A percentile compares a stretch with the other conserved stretches of the same genome.
phyloP scores from a whole-genome alignment of 2,113 vertebrate genomes.

The Ardeotis arabs region DNA sequence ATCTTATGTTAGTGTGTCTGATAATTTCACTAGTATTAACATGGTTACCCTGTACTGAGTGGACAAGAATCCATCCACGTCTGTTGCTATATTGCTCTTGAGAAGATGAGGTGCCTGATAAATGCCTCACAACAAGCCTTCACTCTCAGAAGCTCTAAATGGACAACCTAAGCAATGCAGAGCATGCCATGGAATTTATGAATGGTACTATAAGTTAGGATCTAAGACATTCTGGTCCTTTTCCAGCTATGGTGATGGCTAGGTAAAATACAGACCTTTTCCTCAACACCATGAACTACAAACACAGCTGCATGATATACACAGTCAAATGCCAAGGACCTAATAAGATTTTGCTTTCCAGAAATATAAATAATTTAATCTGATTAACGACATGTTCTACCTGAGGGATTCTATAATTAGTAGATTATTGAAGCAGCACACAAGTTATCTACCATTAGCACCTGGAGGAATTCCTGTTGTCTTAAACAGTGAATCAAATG shows the following conservation, averaged over 20 bases:
- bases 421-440: slow-evolving; percentile 75
- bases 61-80: background rate
- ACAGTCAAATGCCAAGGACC: slow-evolving; percentile 61
- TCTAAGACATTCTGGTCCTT: background rate
- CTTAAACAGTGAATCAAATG: slow-evolving; percentile 60
- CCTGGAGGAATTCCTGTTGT: slow-evolving; percentile 82
- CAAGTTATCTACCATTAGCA: slow-evolving; percentile 81
- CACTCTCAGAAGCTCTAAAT: background rate
- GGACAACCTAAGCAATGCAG: background rate
- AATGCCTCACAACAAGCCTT: background rate
- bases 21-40: background rate
- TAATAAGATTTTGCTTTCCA: slow-evolving; percentile 76
- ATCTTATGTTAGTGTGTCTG: background rate
- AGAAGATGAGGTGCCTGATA: background rate
- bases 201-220: background rate
- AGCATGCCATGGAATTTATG: background rate
- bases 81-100: background rate
- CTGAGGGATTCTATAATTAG: slow-evolving; percentile 81
- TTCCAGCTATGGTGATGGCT: background rate
- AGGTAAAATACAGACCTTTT: background rate
- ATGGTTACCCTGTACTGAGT: background rate
- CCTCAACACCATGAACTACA: background rate
- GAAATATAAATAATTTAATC: slow-evolving; percentile 83
- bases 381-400: slow-evolving; percentile 82
- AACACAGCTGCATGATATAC: slow-evolving; percentile 3